phyloP scores from a whole-genome alignment of 2,113 vertebrate genomes.

The Oryzias melastigma region DNA sequence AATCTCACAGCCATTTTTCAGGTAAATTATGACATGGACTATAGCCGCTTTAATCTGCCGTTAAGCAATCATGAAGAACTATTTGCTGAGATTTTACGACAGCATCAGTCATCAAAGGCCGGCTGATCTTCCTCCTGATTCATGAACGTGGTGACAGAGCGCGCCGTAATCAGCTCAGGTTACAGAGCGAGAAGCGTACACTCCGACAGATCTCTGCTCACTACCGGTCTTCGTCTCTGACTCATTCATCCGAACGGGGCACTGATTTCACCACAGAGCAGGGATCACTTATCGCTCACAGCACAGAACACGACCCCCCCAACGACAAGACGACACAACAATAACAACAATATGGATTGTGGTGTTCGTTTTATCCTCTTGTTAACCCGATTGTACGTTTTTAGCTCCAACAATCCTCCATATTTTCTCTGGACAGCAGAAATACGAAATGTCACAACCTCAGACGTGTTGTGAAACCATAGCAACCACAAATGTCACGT shows the following conservation, averaged over 20 bases:
- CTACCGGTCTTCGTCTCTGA: slow-evolving; percentile 48
- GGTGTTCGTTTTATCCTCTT: too few species aligned
- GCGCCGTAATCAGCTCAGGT: slow-evolving; percentile 48
- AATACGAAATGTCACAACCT: not conserved
- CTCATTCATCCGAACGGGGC: slow-evolving; percentile 58
- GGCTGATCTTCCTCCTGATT: slow-evolving; percentile 38
- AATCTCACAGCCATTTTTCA: too few species aligned
- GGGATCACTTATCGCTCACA: slow-evolving; percentile 28
- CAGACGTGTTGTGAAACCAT: slow-evolving; percentile 46
- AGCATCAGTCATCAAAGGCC: slow-evolving; percentile 23
- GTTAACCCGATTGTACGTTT: too few species aligned
- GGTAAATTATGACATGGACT: too few species aligned
- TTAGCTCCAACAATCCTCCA: too few species aligned
- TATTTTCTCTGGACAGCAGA: too few species aligned
- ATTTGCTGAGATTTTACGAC: too few species aligned
- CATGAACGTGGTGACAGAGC: slow-evolving; percentile 49
- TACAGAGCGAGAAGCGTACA: slow-evolving; percentile 31
- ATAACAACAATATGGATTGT: not conserved
- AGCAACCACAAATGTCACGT: slow-evolving; percentile 44
- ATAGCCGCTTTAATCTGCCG: too few species aligned
- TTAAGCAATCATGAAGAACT: too few species aligned
- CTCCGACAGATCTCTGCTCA: slow-evolving; percentile 47
- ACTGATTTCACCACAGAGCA: slow-evolving; percentile 44
- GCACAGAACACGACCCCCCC: not conserved
- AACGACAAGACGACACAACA: not conserved